Conservation (phyloP, 2,797 vertebrate species). For the Labeo calbasu region DNA sequence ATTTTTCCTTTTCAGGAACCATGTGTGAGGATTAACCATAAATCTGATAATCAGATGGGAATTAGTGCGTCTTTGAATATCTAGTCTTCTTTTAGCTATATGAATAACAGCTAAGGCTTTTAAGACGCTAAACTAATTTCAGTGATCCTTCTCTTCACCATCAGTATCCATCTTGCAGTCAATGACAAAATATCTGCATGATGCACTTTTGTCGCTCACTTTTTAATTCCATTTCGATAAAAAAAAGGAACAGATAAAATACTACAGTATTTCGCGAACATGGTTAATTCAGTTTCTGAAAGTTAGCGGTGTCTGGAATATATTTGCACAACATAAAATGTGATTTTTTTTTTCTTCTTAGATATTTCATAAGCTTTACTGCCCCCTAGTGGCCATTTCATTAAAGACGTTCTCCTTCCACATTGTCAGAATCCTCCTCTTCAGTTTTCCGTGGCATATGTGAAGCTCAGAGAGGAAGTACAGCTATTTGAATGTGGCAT, state of each 20-base stretch:
- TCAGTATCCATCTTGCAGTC: background rate
- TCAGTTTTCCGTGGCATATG: constrained; percentile 26
- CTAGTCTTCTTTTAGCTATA: background rate
- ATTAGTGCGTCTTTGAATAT: constrained; percentile 9
- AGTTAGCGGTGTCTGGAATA: constrained; percentile 56
- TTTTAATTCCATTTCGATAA: constrained; percentile 50
- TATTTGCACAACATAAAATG: constrained; percentile 43
- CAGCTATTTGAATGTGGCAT: background rate
- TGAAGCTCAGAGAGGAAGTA: constrained; percentile 11
- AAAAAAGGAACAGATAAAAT: constrained; percentile 35
- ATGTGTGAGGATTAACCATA: constrained; percentile 33
- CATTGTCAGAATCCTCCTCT: constrained; percentile 22
- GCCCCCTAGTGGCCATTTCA: constrained; percentile 68
- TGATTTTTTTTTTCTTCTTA: background rate
- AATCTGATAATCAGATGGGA: constrained; percentile 37
- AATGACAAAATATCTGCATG: background rate
- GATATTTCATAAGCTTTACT: constrained; percentile 57
- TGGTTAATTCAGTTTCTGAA: constrained; percentile 37
- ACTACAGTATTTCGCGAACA: constrained; percentile 15
- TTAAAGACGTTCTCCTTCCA: constrained; percentile 16
- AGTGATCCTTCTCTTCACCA: background rate
- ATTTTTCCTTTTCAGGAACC: constrained; percentile 13
- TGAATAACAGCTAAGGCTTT: constrained; percentile 6
- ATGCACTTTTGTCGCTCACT: background rate
- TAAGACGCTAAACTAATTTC: background rate